These are phyloP conservation scores for Platysternon megacephalum DNA, from an alignment of 2,113 vertebrate genomes.

Conservation along the genomic window DNA sequence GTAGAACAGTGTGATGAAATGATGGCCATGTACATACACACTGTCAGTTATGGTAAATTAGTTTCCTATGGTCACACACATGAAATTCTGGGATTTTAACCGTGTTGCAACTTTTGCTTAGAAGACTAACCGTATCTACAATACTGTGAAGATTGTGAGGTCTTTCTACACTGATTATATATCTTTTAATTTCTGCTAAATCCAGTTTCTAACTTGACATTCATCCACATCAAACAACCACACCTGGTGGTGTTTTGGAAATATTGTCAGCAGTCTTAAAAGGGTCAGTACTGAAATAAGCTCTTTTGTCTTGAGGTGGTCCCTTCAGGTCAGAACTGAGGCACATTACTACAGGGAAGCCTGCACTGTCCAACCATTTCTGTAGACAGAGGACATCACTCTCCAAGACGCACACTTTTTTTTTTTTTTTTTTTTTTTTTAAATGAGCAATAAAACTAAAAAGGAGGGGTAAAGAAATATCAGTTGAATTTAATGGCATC, in stretches of 20 bases:
- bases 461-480: conserved; percentile 26
- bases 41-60: background rate
- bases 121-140: background rate
- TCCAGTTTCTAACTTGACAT: background rate
- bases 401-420: background rate
- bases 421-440: conserved; percentile 16
- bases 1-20: background rate
- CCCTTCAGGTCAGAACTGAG: background rate
- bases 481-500: conserved; percentile 9
- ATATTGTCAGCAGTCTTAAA: background rate
- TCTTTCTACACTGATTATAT: background rate
- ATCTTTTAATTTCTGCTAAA: background rate
- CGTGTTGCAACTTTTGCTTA: background rate
- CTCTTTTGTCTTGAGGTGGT: background rate
- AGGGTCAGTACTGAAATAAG: background rate
- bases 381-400: background rate
- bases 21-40: background rate
- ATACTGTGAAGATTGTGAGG: background rate
- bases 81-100: too few relatives aligned
- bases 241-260: background rate
- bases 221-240: background rate
- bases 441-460: background rate
- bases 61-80: background rate
- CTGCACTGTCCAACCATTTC: background rate
- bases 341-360: background rate